Conservation (phyloP, 2,888 invertebrate genomes). For the Digitonthophagus gazella region DNA sequence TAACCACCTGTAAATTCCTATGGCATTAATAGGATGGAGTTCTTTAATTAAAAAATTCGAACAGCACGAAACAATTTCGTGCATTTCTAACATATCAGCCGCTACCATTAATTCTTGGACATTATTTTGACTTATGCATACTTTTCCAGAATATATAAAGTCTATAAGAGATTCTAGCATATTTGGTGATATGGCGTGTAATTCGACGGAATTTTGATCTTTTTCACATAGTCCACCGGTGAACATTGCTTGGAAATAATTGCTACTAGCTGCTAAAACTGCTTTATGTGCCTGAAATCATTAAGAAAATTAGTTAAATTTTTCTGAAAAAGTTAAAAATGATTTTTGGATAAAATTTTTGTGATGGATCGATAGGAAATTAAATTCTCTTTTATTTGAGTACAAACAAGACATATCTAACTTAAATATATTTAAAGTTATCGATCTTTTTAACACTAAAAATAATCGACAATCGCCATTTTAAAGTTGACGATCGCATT, state of each 20-base stretch:
- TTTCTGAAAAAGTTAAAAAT: too few species aligned
- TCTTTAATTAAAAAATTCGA: slow-evolving; percentile 82
- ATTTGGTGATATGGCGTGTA: slow-evolving; percentile 74
- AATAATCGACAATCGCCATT: too few species aligned
- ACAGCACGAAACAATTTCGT: slow-evolving; percentile 80
- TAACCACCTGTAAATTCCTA: slow-evolving; percentile 76
- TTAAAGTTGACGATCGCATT: too few species aligned
- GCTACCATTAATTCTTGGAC: slow-evolving; percentile 87
- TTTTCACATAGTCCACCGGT: slow-evolving; percentile 81
- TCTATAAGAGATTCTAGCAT: slow-evolving; percentile 76
- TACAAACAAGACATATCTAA: too few species aligned
- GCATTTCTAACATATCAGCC: slow-evolving; percentile 87
- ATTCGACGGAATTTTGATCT: slow-evolving; percentile 73
- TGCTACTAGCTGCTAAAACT: slow-evolving; percentile 83
- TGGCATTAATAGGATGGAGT: slow-evolving; percentile 81
- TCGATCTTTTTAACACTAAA: too few species aligned
- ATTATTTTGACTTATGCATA: slow-evolving; percentile 70
- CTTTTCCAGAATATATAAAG: slow-evolving; percentile 77
- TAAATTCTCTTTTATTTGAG: too few species aligned
- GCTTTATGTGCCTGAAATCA: slow-evolving; percentile 74
- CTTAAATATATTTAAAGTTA: too few species aligned
- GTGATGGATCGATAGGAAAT: too few species aligned
- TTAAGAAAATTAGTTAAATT: neutral
- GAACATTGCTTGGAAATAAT: slow-evolving; percentile 94
- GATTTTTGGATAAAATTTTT: too few species aligned